These are phyloP conservation scores for pig (Sus scrofa) DNA, from an alignment of 2,113 vertebrate species.

Conservation along the genomic window T2T-Sscrofa CM000821.6:32408001-32408500, in stretches of 20 bases:
- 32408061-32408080: too few species aligned
- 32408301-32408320: too few species aligned
- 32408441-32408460: neutral
- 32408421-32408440: neutral
- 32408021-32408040: too few species aligned
- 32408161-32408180: neutral
- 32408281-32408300: too few species aligned
- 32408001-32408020: too few species aligned
- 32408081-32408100: neutral
- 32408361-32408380: fast-evolving
- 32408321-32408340: neutral
- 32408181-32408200: fast-evolving
- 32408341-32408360: neutral
- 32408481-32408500: neutral
- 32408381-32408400: fast-evolving
- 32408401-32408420: fast-evolving
- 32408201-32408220: too few species aligned
- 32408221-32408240: too few species aligned
- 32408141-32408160: neutral
- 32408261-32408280: too few species aligned
- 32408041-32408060: too few species aligned
- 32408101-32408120: neutral
- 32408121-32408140: too few species aligned
- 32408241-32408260: too few species aligned
- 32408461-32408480: neutral